A percentile compares a stretch with the other conserved stretches of the same genome.
These are phyloP conservation scores for Prunella strophiata DNA, from an alignment of 2,797 vertebrate species.

Conservation along the genomic window DNA sequence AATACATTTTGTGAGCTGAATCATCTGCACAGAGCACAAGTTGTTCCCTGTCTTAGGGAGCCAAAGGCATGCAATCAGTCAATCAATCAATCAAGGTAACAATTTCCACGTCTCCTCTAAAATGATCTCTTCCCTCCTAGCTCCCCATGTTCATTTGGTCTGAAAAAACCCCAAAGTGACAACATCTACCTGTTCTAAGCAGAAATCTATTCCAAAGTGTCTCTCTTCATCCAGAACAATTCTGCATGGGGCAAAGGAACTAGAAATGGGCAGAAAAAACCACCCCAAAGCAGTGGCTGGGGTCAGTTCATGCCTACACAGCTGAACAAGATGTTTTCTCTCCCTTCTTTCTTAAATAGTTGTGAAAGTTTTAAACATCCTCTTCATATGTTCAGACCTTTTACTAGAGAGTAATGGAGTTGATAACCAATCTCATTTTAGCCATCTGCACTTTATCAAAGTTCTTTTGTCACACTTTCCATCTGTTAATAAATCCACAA, in stretches of 20 bases:
- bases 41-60: background rate
- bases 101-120: background rate
- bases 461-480: background rate
- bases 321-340: background rate
- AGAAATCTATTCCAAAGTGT: background rate
- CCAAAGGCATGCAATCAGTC: background rate
- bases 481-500: no score
- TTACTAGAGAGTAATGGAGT: background rate
- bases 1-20: background rate
- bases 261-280: background rate
- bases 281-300: fast-evolving
- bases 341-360: background rate
- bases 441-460: background rate
- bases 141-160: background rate
- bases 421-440: background rate
- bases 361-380: background rate
- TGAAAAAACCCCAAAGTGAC: background rate
- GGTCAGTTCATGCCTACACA: fast-evolving
- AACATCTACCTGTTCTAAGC: background rate
- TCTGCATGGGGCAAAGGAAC: background rate
- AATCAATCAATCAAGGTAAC: background rate
- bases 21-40: background rate
- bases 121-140: background rate
- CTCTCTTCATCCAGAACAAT: background rate
- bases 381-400: background rate